These are phyloP conservation scores for Numida meleagris DNA, from an alignment of 2,113 vertebrate genomes.

Conservation along the genomic window DNA sequence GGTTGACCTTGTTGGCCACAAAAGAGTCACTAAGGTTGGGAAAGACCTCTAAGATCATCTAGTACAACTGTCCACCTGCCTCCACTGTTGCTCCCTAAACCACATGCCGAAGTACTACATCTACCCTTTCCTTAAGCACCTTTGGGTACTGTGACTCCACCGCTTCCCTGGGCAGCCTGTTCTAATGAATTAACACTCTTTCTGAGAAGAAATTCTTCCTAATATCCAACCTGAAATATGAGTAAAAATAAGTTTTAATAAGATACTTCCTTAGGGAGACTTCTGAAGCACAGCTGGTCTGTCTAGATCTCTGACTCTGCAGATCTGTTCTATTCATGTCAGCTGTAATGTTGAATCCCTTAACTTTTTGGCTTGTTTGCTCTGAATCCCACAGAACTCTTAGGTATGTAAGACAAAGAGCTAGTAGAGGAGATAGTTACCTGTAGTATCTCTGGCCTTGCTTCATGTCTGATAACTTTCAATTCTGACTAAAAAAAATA, in stretches of 20 bases:
- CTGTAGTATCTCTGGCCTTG: background rate
- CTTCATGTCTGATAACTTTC: background rate
- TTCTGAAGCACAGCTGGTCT: background rate
- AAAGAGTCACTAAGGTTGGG: background rate
- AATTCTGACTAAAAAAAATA: background rate
- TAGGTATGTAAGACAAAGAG: background rate
- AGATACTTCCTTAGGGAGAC: background rate
- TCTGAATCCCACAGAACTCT: background rate
- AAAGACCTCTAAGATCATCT: too few species aligned
- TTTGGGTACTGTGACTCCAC: too few species aligned
- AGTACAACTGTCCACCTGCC: too few species aligned
- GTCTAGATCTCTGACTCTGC: background rate
- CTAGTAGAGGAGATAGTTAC: background rate
- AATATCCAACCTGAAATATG: too few species aligned
- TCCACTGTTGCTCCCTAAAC: too few species aligned
- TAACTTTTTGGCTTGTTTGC: background rate
- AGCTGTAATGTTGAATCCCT: background rate
- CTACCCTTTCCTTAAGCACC: too few species aligned
- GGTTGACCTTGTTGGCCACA: too few species aligned
- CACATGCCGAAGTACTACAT: too few species aligned
- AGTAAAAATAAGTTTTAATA: background rate
- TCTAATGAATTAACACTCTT: too few species aligned
- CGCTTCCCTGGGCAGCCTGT: too few species aligned
- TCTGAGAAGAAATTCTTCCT: too few species aligned
- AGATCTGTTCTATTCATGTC: background rate